phyloP scores from a whole-genome alignment of 2,888 invertebrate genomes.

The Cataglyphis cursor region DNA sequence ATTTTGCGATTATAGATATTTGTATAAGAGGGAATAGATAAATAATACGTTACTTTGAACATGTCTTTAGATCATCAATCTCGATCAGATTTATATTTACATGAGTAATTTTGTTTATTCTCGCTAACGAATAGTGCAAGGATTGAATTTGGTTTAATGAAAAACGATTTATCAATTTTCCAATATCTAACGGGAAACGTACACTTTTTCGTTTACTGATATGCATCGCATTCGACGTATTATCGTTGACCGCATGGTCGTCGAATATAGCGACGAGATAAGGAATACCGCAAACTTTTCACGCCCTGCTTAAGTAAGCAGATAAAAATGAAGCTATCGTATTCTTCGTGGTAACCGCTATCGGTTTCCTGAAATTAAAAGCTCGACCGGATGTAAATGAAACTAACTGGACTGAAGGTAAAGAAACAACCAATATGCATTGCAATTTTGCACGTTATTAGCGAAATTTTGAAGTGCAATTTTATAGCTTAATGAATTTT shows the following conservation, averaged over 20 bases:
- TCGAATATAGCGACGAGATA: slow-evolving; percentile 12
- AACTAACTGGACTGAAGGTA: background rate
- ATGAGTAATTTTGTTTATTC: slow-evolving; percentile 7
- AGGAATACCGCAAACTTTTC: slow-evolving; percentile 30
- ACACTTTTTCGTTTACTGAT: background rate
- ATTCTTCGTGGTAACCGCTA: background rate
- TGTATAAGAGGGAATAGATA: slow-evolving; percentile 3
- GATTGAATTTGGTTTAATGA: background rate
- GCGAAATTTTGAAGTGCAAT: background rate
- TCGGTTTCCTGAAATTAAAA: slow-evolving; percentile 5
- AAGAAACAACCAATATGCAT: background rate
- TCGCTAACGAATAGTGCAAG: background rate
- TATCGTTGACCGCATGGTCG: background rate
- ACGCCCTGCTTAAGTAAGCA: background rate
- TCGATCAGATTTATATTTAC: background rate
- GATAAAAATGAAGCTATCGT: slow-evolving; percentile 16
- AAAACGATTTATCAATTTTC: slow-evolving; percentile 37
- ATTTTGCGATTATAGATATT: background rate
- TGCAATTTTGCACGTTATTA: background rate
- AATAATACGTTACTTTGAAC: background rate
- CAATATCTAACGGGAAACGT: background rate
- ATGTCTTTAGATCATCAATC: slow-evolving; percentile 18
- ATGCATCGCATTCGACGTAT: background rate
- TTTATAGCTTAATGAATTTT: background rate
- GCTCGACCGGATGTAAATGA: background rate